phyloP scores from a whole-genome alignment of 2,113 vertebrate genomes.

The Eidolon helvum region DNA sequence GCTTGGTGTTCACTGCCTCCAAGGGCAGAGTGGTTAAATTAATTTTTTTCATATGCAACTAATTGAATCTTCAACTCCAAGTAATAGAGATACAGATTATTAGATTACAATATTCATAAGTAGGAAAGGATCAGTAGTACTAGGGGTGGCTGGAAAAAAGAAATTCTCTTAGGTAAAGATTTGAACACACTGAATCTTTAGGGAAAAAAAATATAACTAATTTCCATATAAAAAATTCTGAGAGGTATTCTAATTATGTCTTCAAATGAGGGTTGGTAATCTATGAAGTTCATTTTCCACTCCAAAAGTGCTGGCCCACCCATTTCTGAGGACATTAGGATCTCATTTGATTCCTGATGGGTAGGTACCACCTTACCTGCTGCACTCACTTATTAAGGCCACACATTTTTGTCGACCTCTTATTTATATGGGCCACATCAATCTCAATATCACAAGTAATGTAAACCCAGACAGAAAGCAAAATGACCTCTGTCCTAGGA shows the following conservation, averaged over 20 bases:
- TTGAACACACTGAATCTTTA: neutral
- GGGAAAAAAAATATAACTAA: neutral
- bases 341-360: neutral
- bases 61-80: constrained; percentile 57
- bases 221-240: neutral
- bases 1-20: neutral
- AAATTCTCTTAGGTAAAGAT: neutral
- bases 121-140: neutral
- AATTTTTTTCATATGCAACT: constrained; percentile 48
- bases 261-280: neutral
- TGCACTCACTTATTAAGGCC: neutral
- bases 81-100: constrained; percentile 61
- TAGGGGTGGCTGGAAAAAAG: neutral
- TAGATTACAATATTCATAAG: constrained; percentile 34
- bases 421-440: neutral
- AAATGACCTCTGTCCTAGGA: neutral
- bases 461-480: neutral
- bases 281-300: neutral
- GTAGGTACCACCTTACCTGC: neutral
- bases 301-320: neutral
- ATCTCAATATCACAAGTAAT: neutral
- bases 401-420: neutral
- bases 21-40: neutral
- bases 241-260: neutral
- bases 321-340: neutral